Conservation (phyloP, 2,113 vertebrate genomes). For the Cyanocitta stelleri region DNA sequence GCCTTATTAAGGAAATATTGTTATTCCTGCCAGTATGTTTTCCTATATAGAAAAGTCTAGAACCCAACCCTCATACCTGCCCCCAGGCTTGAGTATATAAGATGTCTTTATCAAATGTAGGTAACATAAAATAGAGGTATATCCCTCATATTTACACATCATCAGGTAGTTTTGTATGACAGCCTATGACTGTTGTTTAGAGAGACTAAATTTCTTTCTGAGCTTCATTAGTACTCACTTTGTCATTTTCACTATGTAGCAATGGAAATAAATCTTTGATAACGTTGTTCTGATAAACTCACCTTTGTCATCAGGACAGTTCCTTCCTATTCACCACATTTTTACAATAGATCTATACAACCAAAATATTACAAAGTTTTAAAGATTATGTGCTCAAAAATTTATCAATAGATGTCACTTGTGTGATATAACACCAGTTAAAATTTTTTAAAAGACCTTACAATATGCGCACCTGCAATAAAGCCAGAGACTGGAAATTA, state of each 20-base stretch:
- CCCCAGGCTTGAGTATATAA: not conserved
- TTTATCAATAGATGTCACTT: not conserved
- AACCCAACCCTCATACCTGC: accelerated
- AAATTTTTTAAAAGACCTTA: not conserved
- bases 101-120: not conserved
- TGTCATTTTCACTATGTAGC: not conserved
- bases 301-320: not conserved
- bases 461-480: not conserved
- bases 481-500: not conserved
- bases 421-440: not conserved
- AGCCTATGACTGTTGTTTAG: not conserved
- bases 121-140: not conserved
- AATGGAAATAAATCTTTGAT: not conserved
- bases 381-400: not conserved
- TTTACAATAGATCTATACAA: not conserved
- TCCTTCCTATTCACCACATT: not conserved
- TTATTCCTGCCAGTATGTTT: not conserved
- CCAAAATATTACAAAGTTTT: not conserved
- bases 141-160: not conserved
- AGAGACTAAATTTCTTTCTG: not conserved
- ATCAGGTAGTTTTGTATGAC: not conserved
- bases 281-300: not conserved
- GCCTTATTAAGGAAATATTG: not conserved
- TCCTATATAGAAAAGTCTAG: not conserved
- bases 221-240: not conserved